Evolutionary conservation across 2,888 invertebrate species (phyloP).

Genomic region (Polia nebulosa): DNA sequence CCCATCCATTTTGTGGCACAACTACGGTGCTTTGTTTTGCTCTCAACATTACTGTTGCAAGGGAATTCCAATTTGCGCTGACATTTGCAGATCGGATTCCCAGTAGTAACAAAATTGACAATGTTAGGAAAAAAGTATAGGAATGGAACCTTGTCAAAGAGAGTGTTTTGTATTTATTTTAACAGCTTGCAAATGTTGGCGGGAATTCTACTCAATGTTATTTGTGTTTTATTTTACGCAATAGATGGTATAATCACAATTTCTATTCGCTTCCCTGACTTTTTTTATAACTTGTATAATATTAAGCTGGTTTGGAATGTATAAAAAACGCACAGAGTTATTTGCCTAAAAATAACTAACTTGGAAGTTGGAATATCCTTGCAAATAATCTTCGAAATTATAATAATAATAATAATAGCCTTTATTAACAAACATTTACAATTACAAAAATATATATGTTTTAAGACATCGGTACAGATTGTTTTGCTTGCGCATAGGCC

Average conservation of each 20-base stretch:
- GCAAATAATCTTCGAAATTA: no score
- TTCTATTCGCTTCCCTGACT: background rate
- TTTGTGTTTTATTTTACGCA: background rate
- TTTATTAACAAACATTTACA: no score
- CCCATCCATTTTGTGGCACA: background rate
- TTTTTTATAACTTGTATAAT: background rate
- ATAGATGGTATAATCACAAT: background rate
- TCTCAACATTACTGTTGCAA: conserved; percentile 45
- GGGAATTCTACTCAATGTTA: background rate
- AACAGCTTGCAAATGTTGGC: no score
- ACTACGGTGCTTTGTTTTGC: conserved; percentile 40
- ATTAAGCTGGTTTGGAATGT: background rate
- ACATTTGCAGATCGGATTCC: conserved; percentile 57
- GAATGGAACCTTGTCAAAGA: conserved; percentile 3
- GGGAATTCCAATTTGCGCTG: conserved; percentile 64
- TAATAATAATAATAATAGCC: no score
- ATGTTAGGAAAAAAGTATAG: conserved; percentile 4
- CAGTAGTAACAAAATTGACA: conserved; percentile 35
- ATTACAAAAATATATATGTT: no score
- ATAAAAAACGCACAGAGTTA: background rate
- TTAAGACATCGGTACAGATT: no score
- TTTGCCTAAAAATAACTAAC: background rate
- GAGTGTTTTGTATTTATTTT: background rate
- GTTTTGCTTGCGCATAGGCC: no score
- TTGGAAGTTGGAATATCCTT: background rate